These are phyloP conservation scores for Zeugodacus cucurbitae DNA, from an alignment of 1,140 invertebrate genomes.

Conservation along the genomic window DNA sequence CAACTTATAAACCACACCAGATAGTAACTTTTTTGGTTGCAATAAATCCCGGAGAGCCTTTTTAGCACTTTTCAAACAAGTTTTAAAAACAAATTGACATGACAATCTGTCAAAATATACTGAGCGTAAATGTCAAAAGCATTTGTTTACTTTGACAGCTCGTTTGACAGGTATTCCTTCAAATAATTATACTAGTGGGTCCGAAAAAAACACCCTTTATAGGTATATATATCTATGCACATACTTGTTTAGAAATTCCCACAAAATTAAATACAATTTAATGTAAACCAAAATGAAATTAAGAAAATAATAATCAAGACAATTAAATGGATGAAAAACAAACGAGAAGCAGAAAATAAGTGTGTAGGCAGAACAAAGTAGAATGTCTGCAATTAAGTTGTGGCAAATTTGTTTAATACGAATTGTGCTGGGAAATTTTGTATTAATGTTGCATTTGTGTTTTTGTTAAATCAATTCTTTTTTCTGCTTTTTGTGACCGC, in stretches of 20 bases:
- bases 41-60: too few species aligned
- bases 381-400: background rate
- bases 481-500: background rate
- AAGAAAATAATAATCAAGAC: background rate
- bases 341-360: background rate
- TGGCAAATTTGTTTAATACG: background rate
- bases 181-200: too few species aligned
- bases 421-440: background rate
- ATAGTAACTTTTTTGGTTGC: too few species aligned
- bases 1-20: too few species aligned
- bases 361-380: background rate
- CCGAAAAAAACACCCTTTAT: too few species aligned
- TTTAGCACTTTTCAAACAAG: too few species aligned
- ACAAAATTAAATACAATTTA: background rate
- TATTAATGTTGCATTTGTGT: background rate
- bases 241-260: background rate
- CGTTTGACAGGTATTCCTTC: too few species aligned
- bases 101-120: too few species aligned
- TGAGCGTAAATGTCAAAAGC: too few species aligned
- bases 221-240: background rate
- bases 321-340: background rate
- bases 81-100: too few species aligned
- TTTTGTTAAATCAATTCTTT: background rate
- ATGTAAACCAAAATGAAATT: background rate
- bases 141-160: too few species aligned